phyloP scores from a whole-genome alignment of 2,888 invertebrate species.

The Isoperla grammatica region DNA sequence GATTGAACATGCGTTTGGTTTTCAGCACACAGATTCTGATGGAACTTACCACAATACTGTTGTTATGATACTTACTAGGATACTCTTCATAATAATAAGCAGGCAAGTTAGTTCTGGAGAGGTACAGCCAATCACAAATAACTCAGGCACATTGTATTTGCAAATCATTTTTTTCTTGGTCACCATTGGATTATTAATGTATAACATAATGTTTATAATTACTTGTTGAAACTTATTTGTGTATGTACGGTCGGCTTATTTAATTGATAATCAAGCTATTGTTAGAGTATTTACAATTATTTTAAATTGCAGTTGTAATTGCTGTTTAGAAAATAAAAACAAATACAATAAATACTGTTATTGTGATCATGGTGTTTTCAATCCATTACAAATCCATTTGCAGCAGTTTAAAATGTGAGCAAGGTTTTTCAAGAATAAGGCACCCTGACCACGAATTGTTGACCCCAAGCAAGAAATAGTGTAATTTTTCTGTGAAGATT shows the following conservation, averaged over 20 bases:
- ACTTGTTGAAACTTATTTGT: neutral
- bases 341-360: no score
- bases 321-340: no score
- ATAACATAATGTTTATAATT: neutral
- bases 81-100: neutral
- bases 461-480: no score
- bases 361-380: no score
- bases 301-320: neutral
- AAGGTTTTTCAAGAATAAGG: no score
- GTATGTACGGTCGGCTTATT: neutral
- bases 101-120: constrained; percentile 2
- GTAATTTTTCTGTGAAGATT: no score
- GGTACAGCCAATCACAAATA: neutral
- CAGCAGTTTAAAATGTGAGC: no score
- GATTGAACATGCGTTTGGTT: neutral
- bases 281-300: neutral
- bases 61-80: constrained; percentile 17
- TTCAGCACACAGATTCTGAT: neutral
- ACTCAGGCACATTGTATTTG: constrained; percentile 11
- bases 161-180: constrained; percentile 3
- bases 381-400: no score
- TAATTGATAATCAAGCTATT: neutral
- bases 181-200: constrained; percentile 14
- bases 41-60: neutral
- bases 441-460: no score